Evolutionary conservation across 2,797 vertebrate species (phyloP), one percentile per base, ranked within the genome.

Genomic region (Siniperca scherzeri): DNA sequence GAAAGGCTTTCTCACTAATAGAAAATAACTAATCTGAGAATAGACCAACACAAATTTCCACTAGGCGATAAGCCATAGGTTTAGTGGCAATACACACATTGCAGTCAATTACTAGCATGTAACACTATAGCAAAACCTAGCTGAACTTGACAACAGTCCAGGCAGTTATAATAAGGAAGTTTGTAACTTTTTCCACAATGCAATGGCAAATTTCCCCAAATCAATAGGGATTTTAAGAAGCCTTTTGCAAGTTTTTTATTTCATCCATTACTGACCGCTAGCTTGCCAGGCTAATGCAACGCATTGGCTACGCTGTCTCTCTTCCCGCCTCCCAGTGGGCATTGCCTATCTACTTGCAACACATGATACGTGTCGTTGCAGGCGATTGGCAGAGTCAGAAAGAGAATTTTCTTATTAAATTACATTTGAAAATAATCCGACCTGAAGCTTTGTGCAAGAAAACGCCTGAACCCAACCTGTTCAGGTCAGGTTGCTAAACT

Each of bases 241-340:
- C 27, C 52, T n/a, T 56, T 36, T 56, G 12, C n/a, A 56, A 25
- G 44, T 40, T 40, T 74, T 17, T 65, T 13, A 74, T 56, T 70
- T 70, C 5, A 30, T 61, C 48, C 40, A 25, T 75, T 55, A 38
- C 40, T 56, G 17, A 56, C 30, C 9, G 30, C 21, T 50, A 38
- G 17, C 50, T 66, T 42, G 4, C 17, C 22, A 42, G 55, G 33
- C 50, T 62, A 52, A 4, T 42, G 11, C 22, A 55, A 27, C 27
- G 40, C 48, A 40, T 55, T 48, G 16, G 46, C 17, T 48, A 19
- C 6, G 46, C 46, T 2, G 46, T 25, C 40, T 33, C 17, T 40
- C 19, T 21, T 55, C 36, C 62, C 6, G 5, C 46, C 12, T 33
- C 11, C 8, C 46, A 50, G 33, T 59, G 25, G 30, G 17, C n/a